Evolutionary conservation across 1,140 invertebrate species (phyloP), one percentile per base, ranked within the genome.

Genomic region (Schlechtendalia chinensis): DNA sequence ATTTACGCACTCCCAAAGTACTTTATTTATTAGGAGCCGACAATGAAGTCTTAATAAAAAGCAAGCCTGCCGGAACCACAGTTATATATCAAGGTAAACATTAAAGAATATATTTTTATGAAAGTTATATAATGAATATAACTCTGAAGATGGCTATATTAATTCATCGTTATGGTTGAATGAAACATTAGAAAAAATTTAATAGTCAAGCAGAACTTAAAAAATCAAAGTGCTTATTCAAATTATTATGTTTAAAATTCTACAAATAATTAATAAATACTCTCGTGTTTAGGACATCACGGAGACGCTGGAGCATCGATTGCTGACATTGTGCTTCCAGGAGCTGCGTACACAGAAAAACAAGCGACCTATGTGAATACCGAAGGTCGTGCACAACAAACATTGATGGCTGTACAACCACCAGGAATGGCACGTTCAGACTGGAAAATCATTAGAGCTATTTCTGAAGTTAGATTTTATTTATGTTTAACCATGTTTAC

Each of bases 271-370:
- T 65, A 69, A 47, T 67, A n/a, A 11, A 39, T n/a, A 5, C 10
- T 67, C 0, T 67, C n/a, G 22, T 82, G 8, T 82, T 10, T 82
- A 94, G 96, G 97, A 75, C 96, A 97, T 88, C 97, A 98, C 87
- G 98, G 98, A 75, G 98, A 99, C 86, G 88, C 87, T 82, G 97
- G 97, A 82, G 98, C 98, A 16, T 86, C 91, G 74, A 93, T 97
- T 82, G 97, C 98, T 81, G 97, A 99, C 87, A 90, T 95, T 22
- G 90, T 99, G 81, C 88, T 99, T 5, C 97, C 98, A 24, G 97
- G 95, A 80, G 95, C 96, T n/a, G 96, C 98, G 0, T 99, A 98
- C 85, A 99, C 98, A 2, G 98, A 99, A 88, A 99, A 99, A 87
- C 92, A 96, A 86, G 96, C 89, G 12, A 98, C 93, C 19, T 99